These are phyloP conservation scores for Synanthedon andrenaeformis DNA, from an alignment of 2,888 invertebrate genomes.

Conservation along the genomic window DNA sequence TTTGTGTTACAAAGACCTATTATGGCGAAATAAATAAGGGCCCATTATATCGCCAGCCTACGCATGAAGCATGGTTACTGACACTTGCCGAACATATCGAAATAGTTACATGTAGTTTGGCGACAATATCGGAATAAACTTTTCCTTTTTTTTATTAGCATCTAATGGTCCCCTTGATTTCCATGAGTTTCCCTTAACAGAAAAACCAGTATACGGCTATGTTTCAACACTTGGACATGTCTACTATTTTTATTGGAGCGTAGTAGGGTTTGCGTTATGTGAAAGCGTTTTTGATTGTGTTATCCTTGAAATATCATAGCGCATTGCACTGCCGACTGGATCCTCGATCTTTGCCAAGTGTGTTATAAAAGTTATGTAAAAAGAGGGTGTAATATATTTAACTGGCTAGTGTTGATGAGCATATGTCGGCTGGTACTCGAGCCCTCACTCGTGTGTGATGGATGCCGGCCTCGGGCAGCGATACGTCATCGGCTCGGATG, in stretches of 20 bases:
- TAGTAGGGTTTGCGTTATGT: too few relatives aligned
- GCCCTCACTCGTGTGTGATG: conserved; percentile 18
- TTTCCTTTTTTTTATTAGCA: too few relatives aligned
- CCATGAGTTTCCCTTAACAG: too few relatives aligned
- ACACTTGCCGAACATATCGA: background rate
- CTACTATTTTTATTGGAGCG: too few relatives aligned
- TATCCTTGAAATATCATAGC: too few relatives aligned
- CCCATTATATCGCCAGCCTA: background rate
- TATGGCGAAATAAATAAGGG: background rate
- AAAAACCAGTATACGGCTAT: too few relatives aligned
- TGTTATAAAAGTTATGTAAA: background rate
- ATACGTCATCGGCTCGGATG: conserved; percentile 24
- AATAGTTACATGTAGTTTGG: background rate
- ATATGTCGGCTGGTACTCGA: background rate
- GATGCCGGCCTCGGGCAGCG: conserved; percentile 20
- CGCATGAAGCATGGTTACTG: background rate
- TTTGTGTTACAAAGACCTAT: background rate
- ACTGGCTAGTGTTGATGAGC: background rate
- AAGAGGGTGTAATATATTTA: background rate
- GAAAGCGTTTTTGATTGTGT: too few relatives aligned
- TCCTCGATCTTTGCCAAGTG: too few relatives aligned
- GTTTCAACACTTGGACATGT: too few relatives aligned
- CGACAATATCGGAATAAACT: too few relatives aligned
- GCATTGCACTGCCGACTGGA: too few relatives aligned
- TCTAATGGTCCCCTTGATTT: too few relatives aligned